Evolutionary conservation across 2,888 invertebrate species (phyloP).

Genomic region (Trissoscelio sp.): DNA sequence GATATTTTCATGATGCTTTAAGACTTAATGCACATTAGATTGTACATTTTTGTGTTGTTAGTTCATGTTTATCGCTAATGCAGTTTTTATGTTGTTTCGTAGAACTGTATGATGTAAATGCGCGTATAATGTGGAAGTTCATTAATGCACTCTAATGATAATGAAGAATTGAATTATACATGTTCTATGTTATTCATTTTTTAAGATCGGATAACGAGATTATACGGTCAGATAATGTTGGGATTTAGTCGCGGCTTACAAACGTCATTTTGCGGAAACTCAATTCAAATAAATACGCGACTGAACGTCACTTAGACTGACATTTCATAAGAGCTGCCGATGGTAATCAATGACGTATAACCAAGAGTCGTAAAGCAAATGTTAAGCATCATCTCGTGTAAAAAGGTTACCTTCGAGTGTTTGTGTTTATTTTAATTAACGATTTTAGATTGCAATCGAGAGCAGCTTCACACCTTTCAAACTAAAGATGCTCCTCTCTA

Average conservation of each 20-base stretch:
- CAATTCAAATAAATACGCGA: not conserved
- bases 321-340: not conserved
- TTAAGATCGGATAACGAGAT: not conserved
- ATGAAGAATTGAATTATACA: constrained; percentile 7
- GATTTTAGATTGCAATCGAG: constrained; percentile 8
- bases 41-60: constrained; percentile 1
- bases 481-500: too few relatives aligned
- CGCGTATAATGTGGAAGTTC: constrained; percentile 1
- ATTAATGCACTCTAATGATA: constrained; percentile 12
- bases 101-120: not conserved
- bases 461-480: not conserved
- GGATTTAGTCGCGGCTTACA: not conserved
- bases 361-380: not conserved
- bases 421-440: constrained; percentile 21
- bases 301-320: not conserved
- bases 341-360: not conserved
- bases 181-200: not conserved
- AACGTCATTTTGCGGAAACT: not conserved
- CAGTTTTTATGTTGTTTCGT: constrained; percentile 1
- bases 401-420: constrained; percentile 3
- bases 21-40: not conserved
- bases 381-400: not conserved
- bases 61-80: constrained; percentile 1
- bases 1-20: not conserved
- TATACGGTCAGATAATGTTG: not conserved